Conservation (phyloP, 2,113 vertebrate genomes). For the Thamnaconus septentrionalis region DNA sequence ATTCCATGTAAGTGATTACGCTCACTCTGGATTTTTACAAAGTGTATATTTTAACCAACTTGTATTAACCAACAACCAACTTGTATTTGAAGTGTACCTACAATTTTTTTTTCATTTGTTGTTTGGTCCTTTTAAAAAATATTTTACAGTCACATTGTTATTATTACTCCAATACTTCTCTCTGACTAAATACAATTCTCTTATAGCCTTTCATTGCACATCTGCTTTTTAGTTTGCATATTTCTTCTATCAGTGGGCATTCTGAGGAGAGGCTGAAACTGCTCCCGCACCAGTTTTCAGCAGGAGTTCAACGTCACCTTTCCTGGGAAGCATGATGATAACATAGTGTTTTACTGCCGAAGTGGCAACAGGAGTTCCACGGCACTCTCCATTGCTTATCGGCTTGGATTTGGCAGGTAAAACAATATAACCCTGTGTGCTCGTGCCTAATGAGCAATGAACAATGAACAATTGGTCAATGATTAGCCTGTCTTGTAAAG, state of each 20-base stretch:
- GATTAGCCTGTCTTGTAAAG: too few relatives aligned
- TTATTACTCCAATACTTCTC: too few relatives aligned
- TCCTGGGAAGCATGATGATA: conserved; percentile 67
- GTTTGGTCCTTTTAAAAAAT: too few relatives aligned
- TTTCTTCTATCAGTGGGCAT: conserved; percentile 59
- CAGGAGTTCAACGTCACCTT: conserved; percentile 63
- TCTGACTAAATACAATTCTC: rapidly evolving
- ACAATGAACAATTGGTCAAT: too few relatives aligned
- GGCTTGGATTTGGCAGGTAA: conserved; percentile 75
- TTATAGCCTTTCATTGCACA: background rate
- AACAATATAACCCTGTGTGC: background rate
- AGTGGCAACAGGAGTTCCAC: conserved; percentile 69
- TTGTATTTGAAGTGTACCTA: too few relatives aligned
- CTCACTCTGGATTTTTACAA: too few relatives aligned
- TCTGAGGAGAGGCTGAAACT: conserved; percentile 76
- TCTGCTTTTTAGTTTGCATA: background rate
- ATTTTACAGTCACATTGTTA: too few relatives aligned
- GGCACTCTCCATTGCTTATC: conserved; percentile 68
- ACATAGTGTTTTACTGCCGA: conserved; percentile 80
- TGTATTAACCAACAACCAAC: too few relatives aligned
- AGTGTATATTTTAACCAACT: too few relatives aligned
- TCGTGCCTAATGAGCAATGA: too few relatives aligned
- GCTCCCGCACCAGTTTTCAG: conserved; percentile 68
- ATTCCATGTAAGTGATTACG: conserved; percentile 73
- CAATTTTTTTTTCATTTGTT: too few relatives aligned